phyloP scores from a whole-genome alignment of 2,797 vertebrate genomes.

The Micrastur ruficollis region DNA sequence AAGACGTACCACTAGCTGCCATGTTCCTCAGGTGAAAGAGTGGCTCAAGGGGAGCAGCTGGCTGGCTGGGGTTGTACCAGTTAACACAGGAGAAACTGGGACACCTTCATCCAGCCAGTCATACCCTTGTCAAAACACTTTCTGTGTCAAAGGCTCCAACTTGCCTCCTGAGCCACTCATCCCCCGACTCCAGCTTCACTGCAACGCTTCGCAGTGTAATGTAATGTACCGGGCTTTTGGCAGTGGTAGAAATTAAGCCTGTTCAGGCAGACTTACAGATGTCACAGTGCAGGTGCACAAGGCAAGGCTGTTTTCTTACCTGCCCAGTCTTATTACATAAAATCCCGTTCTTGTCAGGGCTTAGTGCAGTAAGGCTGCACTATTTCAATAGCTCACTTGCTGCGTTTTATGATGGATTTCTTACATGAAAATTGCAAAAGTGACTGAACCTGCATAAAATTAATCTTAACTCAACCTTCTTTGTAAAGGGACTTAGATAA shows the following conservation, averaged over 20 bases:
- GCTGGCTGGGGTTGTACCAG: background rate
- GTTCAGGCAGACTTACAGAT: background rate
- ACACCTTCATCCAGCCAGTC: background rate
- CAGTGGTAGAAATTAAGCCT: background rate
- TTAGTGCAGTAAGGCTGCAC: background rate
- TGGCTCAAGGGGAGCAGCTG: background rate
- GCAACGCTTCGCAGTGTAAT: background rate
- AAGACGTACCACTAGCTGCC: background rate
- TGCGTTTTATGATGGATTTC: background rate
- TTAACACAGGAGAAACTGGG: background rate
- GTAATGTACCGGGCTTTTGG: background rate
- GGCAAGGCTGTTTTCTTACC: background rate
- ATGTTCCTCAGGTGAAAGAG: background rate
- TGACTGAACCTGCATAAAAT: background rate
- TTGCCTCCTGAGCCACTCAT: background rate
- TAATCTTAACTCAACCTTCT: background rate
- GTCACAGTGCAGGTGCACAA: fast-evolving
- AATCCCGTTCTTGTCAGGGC: background rate
- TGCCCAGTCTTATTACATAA: background rate
- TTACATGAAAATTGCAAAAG: background rate
- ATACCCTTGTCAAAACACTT: background rate
- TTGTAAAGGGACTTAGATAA: background rate
- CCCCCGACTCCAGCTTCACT: too few species aligned
- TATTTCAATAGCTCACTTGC: background rate
- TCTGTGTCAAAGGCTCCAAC: background rate